Conservation (phyloP, 1,140 invertebrate genomes). For the Teleopsis dalmanni region DNA sequence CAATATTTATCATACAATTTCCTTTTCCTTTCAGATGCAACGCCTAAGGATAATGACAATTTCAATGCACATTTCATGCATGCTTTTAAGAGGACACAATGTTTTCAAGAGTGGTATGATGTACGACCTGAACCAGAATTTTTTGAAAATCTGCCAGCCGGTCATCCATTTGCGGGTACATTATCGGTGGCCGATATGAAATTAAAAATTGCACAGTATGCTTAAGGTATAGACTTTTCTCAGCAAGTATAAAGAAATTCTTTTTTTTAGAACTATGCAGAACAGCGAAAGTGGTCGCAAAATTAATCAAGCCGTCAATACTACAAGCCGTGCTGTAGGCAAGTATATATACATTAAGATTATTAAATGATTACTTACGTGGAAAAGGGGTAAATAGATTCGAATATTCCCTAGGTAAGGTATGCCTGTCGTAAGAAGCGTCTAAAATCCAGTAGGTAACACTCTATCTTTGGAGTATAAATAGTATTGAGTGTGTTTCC, state of each 20-base stretch:
- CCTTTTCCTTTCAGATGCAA: constrained; percentile 45
- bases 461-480: no score
- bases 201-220: constrained; percentile 78
- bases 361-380: neutral
- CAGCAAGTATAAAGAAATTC: neutral
- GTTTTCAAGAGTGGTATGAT: constrained; percentile 78
- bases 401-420: no score
- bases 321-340: constrained; percentile 79
- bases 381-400: no score
- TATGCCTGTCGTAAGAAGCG: no score
- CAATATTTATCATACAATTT: neutral
- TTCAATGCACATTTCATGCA: constrained; percentile 81
- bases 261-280: constrained; percentile 76
- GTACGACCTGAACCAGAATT: constrained; percentile 54
- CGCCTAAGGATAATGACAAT: constrained; percentile 71
- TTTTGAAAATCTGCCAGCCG: constrained; percentile 56
- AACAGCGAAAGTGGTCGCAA: constrained; percentile 88
- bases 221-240: constrained; percentile 4
- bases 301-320: constrained; percentile 85
- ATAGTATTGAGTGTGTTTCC: no score
- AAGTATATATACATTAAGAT: neutral
- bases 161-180: constrained; percentile 88
- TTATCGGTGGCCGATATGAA: constrained; percentile 92
- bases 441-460: no score
- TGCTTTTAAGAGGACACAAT: constrained; percentile 80